Evolutionary conservation across 2,888 invertebrate species (phyloP).

Genomic region (Chymomyza procnemis): DNA sequence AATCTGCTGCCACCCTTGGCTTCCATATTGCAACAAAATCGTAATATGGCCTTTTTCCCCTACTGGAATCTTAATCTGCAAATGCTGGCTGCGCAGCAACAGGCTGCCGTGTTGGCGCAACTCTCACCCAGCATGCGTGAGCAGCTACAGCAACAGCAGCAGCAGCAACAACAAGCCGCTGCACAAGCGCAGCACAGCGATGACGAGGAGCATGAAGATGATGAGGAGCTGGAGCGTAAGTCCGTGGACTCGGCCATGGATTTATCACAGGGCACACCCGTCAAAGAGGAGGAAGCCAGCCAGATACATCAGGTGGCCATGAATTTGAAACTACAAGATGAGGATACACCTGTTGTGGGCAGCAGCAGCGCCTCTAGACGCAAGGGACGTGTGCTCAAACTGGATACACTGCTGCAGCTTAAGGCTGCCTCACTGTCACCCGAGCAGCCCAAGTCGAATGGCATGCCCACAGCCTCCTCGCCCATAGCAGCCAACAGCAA

Average conservation of each 20-base stretch:
- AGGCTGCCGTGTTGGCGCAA: constrained; percentile 76
- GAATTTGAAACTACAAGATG: constrained; percentile 69
- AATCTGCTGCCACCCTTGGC: constrained; percentile 74
- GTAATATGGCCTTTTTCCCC: constrained; percentile 76
- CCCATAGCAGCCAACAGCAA: constrained; percentile 57
- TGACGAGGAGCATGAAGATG: constrained; percentile 48
- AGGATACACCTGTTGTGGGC: constrained; percentile 72
- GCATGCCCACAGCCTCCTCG: constrained; percentile 59
- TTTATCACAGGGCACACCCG: constrained; percentile 75
- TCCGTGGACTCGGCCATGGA: constrained; percentile 77
- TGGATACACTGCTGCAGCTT: constrained; percentile 80
- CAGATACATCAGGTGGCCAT: constrained; percentile 41
- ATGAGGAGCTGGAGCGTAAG: constrained; percentile 65
- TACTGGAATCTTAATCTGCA: constrained; percentile 78
- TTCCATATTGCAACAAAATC: constrained; percentile 74
- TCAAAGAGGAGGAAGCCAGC: constrained; percentile 55
- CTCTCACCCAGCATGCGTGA: constrained; percentile 75
- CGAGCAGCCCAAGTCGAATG: constrained; percentile 62
- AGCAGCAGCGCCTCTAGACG: constrained; percentile 80
- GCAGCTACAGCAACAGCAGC: constrained; percentile 54
- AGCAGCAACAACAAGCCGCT: constrained; percentile 40
- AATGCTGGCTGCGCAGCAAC: constrained; percentile 78
- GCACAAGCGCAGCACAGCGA: constrained; percentile 30
- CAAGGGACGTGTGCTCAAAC: constrained; percentile 91
- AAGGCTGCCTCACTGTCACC: constrained; percentile 64